Conservation (phyloP, 2,888 invertebrate genomes). For the Drosophila lacicola region DNA sequence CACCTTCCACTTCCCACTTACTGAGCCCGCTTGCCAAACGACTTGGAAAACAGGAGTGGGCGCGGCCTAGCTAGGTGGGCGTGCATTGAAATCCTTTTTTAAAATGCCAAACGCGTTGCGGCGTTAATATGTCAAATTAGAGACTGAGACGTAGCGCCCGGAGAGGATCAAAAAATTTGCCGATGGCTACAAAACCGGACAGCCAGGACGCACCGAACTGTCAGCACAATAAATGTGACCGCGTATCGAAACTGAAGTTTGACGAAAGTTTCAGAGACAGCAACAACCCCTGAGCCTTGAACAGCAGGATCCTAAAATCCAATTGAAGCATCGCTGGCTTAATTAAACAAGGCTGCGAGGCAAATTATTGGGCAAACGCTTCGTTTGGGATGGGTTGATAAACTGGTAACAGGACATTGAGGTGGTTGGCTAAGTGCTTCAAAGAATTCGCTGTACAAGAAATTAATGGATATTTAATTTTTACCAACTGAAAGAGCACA, state of each 20-base stretch:
- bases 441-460: not conserved
- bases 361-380: conserved; percentile 27
- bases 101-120: conserved; percentile 74
- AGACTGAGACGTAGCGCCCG: conserved; percentile 26
- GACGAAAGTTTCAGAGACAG: conserved; percentile 52
- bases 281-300: conserved; percentile 16
- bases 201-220: conserved; percentile 55
- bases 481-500: no score
- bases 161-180: conserved; percentile 54
- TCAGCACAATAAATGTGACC: conserved; percentile 69
- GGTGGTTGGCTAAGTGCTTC: conserved; percentile 4
- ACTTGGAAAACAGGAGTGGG: conserved; percentile 62
- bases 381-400: conserved; percentile 15
- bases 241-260: conserved; percentile 63
- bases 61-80: conserved; percentile 27
- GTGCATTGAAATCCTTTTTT: conserved; percentile 62
- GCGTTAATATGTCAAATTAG: conserved; percentile 74
- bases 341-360: conserved; percentile 53
- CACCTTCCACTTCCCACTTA: conserved; percentile 11
- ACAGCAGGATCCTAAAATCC: conserved; percentile 43
- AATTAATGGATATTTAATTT: not conserved
- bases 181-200: conserved; percentile 43
- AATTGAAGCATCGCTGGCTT: conserved; percentile 61
- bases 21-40: conserved; percentile 57
- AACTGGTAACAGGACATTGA: conserved; percentile 9